Base-by-base conservation (phyloP, 2,113 vertebrate genomes). In the Scortum barcoo region DNA sequence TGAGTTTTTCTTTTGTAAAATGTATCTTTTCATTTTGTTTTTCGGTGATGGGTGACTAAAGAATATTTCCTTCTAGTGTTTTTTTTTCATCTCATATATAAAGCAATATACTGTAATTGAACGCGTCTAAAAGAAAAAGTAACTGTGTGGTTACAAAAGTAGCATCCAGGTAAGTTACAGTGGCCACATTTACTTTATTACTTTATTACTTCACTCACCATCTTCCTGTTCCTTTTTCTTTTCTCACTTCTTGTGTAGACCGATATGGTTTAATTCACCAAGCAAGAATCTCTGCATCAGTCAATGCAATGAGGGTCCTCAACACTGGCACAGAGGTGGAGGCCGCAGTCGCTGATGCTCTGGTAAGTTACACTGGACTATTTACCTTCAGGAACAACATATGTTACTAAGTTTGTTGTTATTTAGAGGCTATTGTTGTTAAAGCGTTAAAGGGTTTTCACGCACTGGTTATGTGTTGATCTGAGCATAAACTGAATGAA, bases 271-370 rank as follows among this genome's bases (percentile, higher is more conserved):
- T 99, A 63, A 95, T 97, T 53, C 98, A 99, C 90, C 96, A 97
- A 90, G 97, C 97, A 70, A 96, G 98, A 77, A 96, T 98, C 86
- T 98, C 98, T 77, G 97, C 97, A 3, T 98, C 98, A 2, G 95
- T 98, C 82, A 99, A 97, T 65, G 97, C 98, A 84, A 98, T 99
- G 98, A 91, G 97, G 84, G 97, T 99, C 53, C 93, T 99, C 46
- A 99, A 98, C 93, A 98, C 97, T 0, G 98, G 98, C 84, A 99
- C 98, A 0, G 98, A 99, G 83, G 96, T 99, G 82, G 98, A 99
- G 87, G 98, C 98, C 14, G 98, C 98, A 0, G 98, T 99, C 3
- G 98, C 98, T 0, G 98, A 99, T 83, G 98, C 98, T 89, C 93
- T 99, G 97, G 98, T 99, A 95, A 96, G 96, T 92, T 40, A 1